Base-by-base conservation (phyloP, 2,797 vertebrate genomes). In the Pelodytes ibericus region DNA sequence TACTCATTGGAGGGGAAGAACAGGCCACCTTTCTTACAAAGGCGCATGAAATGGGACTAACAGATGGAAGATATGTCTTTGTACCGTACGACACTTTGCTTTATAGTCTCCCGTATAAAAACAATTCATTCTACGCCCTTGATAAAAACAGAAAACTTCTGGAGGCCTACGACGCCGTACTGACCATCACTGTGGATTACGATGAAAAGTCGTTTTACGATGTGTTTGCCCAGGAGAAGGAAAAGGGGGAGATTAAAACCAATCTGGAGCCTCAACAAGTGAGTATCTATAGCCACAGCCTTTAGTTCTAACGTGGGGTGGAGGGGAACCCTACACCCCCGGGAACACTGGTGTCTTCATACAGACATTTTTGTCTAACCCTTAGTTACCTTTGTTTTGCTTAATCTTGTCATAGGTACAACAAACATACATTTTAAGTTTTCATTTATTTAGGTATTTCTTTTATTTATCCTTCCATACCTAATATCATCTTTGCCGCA, bases 121-220 rank as follows among this genome's bases (percentile, higher is more conserved):
- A 96, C 81, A 81, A 83, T 41, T 89, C 94, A 2, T 92, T 95
- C 83, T 80, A 80, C 11, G 7, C 90, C 16, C 89, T 97, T 33
- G 86, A 89, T 72, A 94, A 93, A 15, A 87, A 92, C 82, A 91
- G 81, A 77, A 88, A 86, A 66, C 92, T 98, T 74, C 85, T 72
- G 67, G 83, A 94, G 82, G 96, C 96, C 24, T 98, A 98, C 0
- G 94, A 98, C 3, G 91, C 95, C 1, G 95, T 98, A 71, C 88
- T 99, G 72, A 99, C 95, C 0, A 84, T 99, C 81, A 97, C 96
- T 0, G 26, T 96, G 60, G 92, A 91, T n/a, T 96, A 96, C 0
- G 93, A 94, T 61, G 86, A 88, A 18, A 85, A 89, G 88, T 95
- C 92, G 9, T 99, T 98, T 85, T 93, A 87, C 0, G 91, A 98